phyloP scores from a whole-genome alignment of 1,140 invertebrate species.

The Polyergus mexicanus region DNA sequence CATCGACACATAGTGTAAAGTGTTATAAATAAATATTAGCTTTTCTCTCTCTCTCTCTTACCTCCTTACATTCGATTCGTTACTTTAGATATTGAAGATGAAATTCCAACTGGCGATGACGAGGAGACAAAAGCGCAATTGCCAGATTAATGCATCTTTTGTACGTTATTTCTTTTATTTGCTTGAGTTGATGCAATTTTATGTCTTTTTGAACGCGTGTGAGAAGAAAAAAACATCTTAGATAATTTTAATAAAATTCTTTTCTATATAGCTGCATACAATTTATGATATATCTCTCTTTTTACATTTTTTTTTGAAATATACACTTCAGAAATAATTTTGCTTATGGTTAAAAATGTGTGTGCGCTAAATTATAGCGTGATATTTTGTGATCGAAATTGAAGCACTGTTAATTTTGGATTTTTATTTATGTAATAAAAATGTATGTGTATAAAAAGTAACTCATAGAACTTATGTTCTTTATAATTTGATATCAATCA shows the following conservation, averaged over 20 bases:
- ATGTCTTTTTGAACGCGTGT: background rate
- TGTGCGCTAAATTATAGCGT: background rate
- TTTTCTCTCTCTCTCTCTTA: background rate
- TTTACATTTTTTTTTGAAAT: background rate
- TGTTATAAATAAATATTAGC: background rate
- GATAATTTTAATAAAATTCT: background rate
- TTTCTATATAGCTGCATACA: background rate
- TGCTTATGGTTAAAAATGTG: background rate
- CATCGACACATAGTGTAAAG: background rate
- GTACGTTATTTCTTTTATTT: background rate
- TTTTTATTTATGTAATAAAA: constrained; percentile 9
- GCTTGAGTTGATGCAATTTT: constrained; percentile 4
- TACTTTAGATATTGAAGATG: background rate
- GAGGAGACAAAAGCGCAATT: background rate
- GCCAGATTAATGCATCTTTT: background rate
- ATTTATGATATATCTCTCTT: background rate
- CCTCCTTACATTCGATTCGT: background rate
- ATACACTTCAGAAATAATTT: background rate
- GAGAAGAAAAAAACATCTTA: background rate
- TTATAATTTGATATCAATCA: too few relatives aligned
- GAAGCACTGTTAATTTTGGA: constrained; percentile 2
- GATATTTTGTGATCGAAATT: background rate
- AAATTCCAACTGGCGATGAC: background rate
- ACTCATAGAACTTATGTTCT: too few relatives aligned
- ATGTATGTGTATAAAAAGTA: too few relatives aligned